Evolutionary conservation across 2,113 vertebrate genomes (phyloP), one percentile per base, ranked within the genome.

Genomic region (Apteryx mantelli): DNA sequence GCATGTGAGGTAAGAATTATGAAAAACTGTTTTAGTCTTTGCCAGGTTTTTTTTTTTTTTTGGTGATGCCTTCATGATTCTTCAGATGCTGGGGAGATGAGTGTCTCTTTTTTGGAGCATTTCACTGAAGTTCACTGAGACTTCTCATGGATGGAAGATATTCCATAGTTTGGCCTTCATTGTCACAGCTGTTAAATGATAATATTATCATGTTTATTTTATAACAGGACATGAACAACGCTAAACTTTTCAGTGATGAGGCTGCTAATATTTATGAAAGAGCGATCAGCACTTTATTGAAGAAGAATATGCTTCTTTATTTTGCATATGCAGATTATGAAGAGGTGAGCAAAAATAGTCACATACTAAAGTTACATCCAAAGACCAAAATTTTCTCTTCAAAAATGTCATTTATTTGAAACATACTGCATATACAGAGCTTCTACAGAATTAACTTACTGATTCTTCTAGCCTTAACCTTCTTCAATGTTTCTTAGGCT

Each of bases 231-330:
- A 99, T 99, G 99, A 99, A 99, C 98, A 99, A 99, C 92, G 99
- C 99, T 79, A 99, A 99, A 94, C 98, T 99, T 96, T 99, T 99
- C 96, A 99, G 99, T 69, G 99, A 99, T 58, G 99, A 99, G 98
- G 99, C 99, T 68, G 99, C 99, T 89, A 99, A 99, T 98, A 99
- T 99, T 98, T 99, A 99, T 91, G 99, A 99, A 97, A 99, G 99
- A 97, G 99, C 99, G 53, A 99, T 99, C 82, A 99, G 99, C 96
- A 99, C 99, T 97, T 99, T 99, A 96, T 97, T 99, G 84, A 99
- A 99, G 98, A 99, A 99, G 98, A 99, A 99, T 97, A 99, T 99
- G 99, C 99, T 99, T 96, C 99, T 99, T 86, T 99, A 99, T 97
- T 99, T 99, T 98, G 99, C 99, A 32, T 99, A 99, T 93, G 99